Conservation (phyloP, 2,888 invertebrate species). For the Andrena praecox region DNA sequence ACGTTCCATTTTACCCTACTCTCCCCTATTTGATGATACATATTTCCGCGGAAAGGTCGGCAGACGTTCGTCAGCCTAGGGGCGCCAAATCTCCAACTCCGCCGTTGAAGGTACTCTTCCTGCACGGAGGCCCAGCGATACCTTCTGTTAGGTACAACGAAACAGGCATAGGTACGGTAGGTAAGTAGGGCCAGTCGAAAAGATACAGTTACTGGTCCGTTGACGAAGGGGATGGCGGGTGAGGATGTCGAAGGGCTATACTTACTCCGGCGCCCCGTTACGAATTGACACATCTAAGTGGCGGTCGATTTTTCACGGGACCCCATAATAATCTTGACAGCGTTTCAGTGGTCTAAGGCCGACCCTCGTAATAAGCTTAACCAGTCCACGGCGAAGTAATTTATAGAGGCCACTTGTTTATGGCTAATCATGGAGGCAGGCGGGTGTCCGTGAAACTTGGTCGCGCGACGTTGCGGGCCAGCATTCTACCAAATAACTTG, state of each 20-base stretch:
- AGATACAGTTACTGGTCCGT: conserved; percentile 7
- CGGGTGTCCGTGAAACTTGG: conserved; percentile 10
- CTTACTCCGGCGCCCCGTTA: conserved; percentile 54
- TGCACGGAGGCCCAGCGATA: no score
- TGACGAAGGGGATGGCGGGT: conserved; percentile 9
- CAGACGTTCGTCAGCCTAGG: no score
- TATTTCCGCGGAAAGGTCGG: no score
- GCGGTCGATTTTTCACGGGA: conserved; percentile 67
- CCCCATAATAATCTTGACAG: conserved; percentile 66
- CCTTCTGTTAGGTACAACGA: no score
- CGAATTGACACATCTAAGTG: conserved; percentile 65
- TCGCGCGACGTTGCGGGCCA: not conserved
- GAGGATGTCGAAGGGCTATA: conserved; percentile 38
- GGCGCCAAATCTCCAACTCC: no score
- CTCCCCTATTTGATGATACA: no score
- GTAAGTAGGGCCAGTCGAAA: not conserved
- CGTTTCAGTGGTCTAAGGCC: conserved; percentile 65
- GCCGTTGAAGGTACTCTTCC: no score
- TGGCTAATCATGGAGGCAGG: conserved; percentile 60
- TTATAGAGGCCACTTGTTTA: conserved; percentile 68
- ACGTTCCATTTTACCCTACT: no score
- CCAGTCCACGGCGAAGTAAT: conserved; percentile 64
- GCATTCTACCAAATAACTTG: no score
- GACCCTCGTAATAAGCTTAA: conserved; percentile 71
- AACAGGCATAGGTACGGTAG: no score